Base-by-base conservation (phyloP, 2,113 vertebrate genomes). In the Egretta garzetta region DNA sequence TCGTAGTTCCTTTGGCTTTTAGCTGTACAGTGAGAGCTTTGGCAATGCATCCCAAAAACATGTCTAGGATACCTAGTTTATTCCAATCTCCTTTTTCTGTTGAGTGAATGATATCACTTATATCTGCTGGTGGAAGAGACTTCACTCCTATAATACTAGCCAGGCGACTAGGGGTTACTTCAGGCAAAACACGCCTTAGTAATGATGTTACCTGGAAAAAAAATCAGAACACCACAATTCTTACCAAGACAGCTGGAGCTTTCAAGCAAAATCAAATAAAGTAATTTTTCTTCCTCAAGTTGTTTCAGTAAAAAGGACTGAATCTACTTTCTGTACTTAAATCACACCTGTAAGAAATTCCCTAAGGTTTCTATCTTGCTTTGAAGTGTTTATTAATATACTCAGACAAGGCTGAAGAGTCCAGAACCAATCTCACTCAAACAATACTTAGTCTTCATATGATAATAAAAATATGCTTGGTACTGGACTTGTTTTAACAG, bases 11-110 rank as follows among this genome's bases (percentile, higher is more conserved):
- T 98, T 99, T 99, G 98, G 99, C 99, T 97, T 99, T 99, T 32
- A 99, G 98, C 98, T 99, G 99, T 85, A 99, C 99, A 21, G 99
- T 99, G 93, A 99, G 99, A 11, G 99, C 99, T 98, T 99, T 99
- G 71, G 99, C 99, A 85, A 99, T 99, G 97, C 99, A 99, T 80
- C 99, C 99, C 94, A 99, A 97, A 97, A 99, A 99, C 99, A 99
- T 99, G 97, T 99, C 99, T 39, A 99, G 98, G 96, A 99, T 99
- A 83, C 99, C 99, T 23, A 99, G 98, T 76, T 99, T 99, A 98
- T 99, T 99, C 99, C 99, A 99, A 92, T 99, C 99, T 55, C 99
- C 99, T 97, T 99, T 99, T 97, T 99, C 99, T 10, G 99, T 99
- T 73, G 99, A 99, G 97, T 99, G 99, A 94, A 99, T 99, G 90